These are phyloP conservation scores for Rhadina sibilatrix DNA, from an alignment of 2,113 vertebrate species.

Conservation along the genomic window DNA sequence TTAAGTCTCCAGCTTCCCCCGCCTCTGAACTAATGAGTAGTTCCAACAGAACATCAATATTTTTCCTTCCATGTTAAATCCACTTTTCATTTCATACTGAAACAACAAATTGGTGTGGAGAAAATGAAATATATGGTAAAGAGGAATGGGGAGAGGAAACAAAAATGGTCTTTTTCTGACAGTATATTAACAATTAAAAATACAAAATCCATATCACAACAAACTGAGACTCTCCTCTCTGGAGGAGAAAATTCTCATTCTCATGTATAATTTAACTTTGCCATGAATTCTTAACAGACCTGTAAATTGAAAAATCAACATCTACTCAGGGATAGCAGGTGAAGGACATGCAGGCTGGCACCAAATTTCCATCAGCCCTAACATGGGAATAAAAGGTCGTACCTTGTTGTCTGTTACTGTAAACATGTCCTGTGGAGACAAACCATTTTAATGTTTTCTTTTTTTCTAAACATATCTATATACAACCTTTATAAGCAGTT, in stretches of 20 bases:
- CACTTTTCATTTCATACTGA: background rate
- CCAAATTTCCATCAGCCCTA: background rate
- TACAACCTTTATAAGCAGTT: background rate
- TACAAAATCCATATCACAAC: background rate
- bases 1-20: background rate
- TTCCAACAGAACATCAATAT: background rate
- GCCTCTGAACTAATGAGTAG: background rate
- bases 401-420: background rate
- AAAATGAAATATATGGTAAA: background rate
- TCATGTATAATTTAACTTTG: constrained; percentile 29
- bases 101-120: background rate
- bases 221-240: background rate
- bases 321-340: background rate
- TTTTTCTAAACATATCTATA: background rate
- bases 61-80: background rate
- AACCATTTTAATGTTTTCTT: background rate
- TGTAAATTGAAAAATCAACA: constrained; percentile 54
- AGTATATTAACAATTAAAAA: background rate
- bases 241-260: background rate
- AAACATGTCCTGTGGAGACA: background rate
- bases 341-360: constrained; percentile 11
- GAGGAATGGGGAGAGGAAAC: background rate
- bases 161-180: background rate
- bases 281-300: constrained; percentile 43
- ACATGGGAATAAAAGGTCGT: background rate